Percentiles rank a stretch among this genome's conserved stretches.
These are phyloP conservation scores for Ceratina calcarata DNA, from an alignment of 1,140 invertebrate species.

Conservation along the genomic window DNA sequence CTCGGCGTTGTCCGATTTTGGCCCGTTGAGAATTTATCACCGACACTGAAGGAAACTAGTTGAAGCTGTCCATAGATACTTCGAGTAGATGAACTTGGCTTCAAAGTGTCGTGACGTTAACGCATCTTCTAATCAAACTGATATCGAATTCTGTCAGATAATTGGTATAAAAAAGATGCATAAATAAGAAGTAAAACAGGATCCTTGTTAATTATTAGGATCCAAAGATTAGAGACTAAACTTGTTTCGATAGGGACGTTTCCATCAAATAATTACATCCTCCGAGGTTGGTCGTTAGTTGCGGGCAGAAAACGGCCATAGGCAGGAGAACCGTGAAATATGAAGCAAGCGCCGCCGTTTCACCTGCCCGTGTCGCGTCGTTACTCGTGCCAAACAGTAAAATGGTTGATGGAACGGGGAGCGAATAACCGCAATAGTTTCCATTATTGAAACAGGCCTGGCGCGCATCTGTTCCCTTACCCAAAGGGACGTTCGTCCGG, in stretches of 20 bases:
- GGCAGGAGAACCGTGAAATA: constrained; percentile 2
- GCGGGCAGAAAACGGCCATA: background rate
- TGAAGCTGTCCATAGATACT: background rate
- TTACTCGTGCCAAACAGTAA: constrained; percentile 3
- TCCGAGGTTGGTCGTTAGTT: background rate
- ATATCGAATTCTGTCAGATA: too few relatives aligned
- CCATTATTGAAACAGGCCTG: constrained; percentile 36
- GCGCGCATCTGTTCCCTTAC: constrained; percentile 24
- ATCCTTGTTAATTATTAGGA: too few relatives aligned
- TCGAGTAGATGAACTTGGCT: background rate
- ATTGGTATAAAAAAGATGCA: too few relatives aligned
- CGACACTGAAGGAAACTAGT: constrained; percentile 8
- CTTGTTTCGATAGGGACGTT: background rate
- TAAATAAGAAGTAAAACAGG: too few relatives aligned
- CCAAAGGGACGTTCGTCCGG: background rate
- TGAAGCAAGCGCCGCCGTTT: constrained; percentile 1
- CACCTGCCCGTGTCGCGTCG: constrained; percentile 1
- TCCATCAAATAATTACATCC: background rate
- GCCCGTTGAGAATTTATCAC: constrained; percentile 17
- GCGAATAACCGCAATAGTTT: constrained; percentile 37
- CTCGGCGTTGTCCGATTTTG: constrained; percentile 2
- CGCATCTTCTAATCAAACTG: background rate
- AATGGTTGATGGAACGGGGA: background rate
- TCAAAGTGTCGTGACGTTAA: background rate
- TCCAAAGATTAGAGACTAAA: too few relatives aligned